phyloP scores from a whole-genome alignment of 2,113 vertebrate species.

The Caloenas nicobarica region DNA sequence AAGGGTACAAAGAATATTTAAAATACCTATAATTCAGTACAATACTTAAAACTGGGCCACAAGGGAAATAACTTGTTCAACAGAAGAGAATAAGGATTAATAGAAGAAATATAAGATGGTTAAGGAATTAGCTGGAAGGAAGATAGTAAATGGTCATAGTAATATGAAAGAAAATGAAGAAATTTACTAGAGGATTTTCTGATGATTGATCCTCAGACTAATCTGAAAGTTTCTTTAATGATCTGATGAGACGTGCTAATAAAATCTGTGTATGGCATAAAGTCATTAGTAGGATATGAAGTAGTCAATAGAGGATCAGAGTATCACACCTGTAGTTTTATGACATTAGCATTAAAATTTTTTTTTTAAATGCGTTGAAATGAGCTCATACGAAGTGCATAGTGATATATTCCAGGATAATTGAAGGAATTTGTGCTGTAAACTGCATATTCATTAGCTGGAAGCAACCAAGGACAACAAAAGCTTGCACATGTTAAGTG shows the following conservation, averaged over 20 bases:
- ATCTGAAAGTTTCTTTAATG: background rate
- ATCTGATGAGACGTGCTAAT: background rate
- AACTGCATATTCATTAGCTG: background rate
- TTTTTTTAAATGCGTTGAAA: background rate
- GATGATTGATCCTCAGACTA: background rate
- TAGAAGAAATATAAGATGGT: background rate
- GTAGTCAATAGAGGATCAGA: background rate
- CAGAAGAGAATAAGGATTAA: background rate
- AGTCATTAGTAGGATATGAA: background rate
- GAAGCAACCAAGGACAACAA: background rate
- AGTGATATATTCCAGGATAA: background rate
- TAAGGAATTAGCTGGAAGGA: background rate
- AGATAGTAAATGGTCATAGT: background rate
- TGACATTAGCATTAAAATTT: background rate
- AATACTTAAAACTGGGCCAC: background rate
- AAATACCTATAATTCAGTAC: background rate
- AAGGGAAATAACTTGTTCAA: background rate
- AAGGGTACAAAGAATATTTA: background rate
- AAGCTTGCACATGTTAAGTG: background rate
- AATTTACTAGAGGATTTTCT: background rate
- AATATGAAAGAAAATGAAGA: background rate
- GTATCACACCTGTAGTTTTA: background rate
- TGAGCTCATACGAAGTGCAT: background rate
- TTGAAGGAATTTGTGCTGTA: background rate
- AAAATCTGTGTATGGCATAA: background rate